Percentiles rank a stretch among this genome's conserved stretches.
Evolutionary conservation across 2,113 vertebrate genomes (phyloP).

Genomic region (Aleadryas rufinucha): DNA sequence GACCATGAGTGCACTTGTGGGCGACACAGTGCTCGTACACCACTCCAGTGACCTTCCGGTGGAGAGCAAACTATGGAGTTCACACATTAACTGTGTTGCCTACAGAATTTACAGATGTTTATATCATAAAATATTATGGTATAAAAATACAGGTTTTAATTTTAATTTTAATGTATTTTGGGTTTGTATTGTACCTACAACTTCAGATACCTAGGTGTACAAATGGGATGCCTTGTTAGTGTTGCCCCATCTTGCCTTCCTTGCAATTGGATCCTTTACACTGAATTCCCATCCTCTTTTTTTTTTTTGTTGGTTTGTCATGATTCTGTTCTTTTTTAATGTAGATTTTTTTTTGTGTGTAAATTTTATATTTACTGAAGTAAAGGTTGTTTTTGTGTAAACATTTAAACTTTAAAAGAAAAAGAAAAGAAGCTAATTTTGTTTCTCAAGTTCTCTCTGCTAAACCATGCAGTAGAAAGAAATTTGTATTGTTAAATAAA

Average conservation of each 20-base stretch:
- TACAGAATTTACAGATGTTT: slow-evolving; percentile 52
- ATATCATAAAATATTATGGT: slow-evolving; percentile 43
- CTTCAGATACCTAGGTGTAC: slow-evolving; percentile 48
- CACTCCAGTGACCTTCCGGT: slow-evolving; percentile 33
- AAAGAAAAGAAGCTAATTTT: slow-evolving; percentile 65
- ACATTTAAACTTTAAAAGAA: slow-evolving; percentile 68
- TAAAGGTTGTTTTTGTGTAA: slow-evolving; percentile 70
- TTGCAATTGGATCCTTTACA: slow-evolving; percentile 63
- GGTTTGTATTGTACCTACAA: slow-evolving; percentile 36
- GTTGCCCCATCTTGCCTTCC: slow-evolving; percentile 58
- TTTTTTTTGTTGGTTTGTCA: slow-evolving; percentile 46
- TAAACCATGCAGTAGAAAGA: slow-evolving; percentile 70
- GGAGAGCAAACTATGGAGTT: slow-evolving; percentile 15
- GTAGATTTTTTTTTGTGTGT: slow-evolving; percentile 66
- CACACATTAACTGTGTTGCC: slow-evolving; percentile 23
- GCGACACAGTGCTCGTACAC: not conserved
- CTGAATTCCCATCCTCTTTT: slow-evolving; percentile 50
- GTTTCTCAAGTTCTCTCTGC: slow-evolving; percentile 72
- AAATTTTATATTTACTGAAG: slow-evolving; percentile 75
- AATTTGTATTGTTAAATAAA: slow-evolving; percentile 77
- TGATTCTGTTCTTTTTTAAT: slow-evolving; percentile 66
- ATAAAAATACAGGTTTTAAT: slow-evolving; percentile 46
- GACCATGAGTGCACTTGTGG: not conserved
- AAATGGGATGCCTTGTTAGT: slow-evolving; percentile 60
- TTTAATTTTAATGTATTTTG: slow-evolving; percentile 60